Conservation (phyloP, 2,797 vertebrate genomes). For the Carduelis carduelis region DNA sequence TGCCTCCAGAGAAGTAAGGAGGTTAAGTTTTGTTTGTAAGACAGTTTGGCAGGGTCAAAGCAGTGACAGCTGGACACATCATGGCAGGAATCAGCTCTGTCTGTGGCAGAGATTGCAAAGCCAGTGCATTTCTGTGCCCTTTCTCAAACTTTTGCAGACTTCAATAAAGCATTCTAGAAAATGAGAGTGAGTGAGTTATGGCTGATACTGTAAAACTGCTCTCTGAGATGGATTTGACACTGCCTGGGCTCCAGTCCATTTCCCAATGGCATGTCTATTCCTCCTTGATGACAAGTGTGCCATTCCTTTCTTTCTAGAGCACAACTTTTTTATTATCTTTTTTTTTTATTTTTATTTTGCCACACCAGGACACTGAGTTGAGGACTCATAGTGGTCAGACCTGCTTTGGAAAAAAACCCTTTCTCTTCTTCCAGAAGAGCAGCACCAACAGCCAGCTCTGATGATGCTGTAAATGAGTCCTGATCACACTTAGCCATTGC, state of each 20-base stretch:
- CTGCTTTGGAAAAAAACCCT: neutral
- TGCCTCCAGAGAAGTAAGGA: neutral
- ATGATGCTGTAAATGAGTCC: neutral
- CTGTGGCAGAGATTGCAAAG: neutral
- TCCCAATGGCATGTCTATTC: neutral
- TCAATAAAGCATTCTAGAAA: constrained; percentile 32
- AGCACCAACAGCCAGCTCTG: neutral
- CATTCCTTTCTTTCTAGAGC: neutral
- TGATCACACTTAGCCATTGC: neutral
- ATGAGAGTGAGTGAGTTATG: constrained; percentile 30
- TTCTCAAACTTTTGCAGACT: neutral
- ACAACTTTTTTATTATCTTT: constrained; percentile 20
- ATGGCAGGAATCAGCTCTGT: neutral
- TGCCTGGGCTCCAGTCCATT: constrained; percentile 36
- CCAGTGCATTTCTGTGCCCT: neutral
- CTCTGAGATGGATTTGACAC: neutral
- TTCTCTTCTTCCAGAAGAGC: neutral
- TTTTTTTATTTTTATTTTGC: neutral
- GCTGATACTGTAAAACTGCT: constrained; percentile 17
- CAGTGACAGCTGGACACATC: neutral
- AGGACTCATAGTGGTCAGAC: neutral
- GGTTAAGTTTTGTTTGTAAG: neutral
- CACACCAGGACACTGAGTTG: neutral
- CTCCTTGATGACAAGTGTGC: constrained; percentile 10
- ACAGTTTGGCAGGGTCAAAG: neutral